phyloP scores from a whole-genome alignment of 2,113 vertebrate species.

The Halichoerus grypus region DNA sequence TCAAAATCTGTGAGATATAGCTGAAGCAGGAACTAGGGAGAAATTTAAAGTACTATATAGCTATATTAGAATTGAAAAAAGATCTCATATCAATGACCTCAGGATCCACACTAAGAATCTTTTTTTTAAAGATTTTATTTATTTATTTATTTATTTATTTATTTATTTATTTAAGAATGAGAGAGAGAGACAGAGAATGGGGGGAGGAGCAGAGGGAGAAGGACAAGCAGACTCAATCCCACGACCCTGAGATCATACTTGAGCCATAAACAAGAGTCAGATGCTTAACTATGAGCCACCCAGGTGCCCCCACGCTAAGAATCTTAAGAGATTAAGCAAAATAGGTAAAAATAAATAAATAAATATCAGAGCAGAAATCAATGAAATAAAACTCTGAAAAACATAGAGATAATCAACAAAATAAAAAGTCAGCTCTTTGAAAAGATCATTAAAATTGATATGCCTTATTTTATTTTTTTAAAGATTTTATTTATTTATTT shows the following conservation, averaged over 20 bases:
- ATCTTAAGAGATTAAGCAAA: not conserved
- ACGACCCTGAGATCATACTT: not conserved
- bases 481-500: too few relatives aligned
- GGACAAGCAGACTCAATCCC: not conserved
- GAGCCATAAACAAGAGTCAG: not conserved
- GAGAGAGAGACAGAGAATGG: not conserved
- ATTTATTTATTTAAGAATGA: not conserved
- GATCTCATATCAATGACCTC: not conserved
- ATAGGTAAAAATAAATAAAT: not conserved
- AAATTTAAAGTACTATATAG: not conserved
- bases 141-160: not conserved
- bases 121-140: not conserved
- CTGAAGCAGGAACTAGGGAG: not conserved
- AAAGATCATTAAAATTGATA: not conserved
- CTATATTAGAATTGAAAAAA: conserved; percentile 22
- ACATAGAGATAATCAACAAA: not conserved
- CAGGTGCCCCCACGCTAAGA: not conserved
- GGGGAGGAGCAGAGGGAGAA: not conserved
- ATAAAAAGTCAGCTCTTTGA: not conserved
- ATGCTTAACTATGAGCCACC: not conserved
- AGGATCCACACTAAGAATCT: not conserved
- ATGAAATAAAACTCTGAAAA: not conserved
- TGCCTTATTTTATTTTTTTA: not conserved
- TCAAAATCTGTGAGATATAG: not conserved
- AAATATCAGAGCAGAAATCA: not conserved